Conservation (phyloP, 1,140 invertebrate genomes). For the Cyclargus thomasi region DNA sequence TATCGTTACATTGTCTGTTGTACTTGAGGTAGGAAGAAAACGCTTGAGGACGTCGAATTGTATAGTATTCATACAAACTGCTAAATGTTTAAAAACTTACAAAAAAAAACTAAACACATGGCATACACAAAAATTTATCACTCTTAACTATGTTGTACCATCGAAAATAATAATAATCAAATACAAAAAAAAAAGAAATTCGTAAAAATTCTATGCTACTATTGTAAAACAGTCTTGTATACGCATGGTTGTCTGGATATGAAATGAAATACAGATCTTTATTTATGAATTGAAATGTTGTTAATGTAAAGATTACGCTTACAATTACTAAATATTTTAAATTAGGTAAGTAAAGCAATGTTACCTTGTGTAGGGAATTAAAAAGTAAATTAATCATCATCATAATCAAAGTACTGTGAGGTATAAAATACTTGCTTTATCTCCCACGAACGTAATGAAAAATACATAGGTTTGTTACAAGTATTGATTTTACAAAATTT, state of each 20-base stretch:
- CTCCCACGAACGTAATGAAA: too few species aligned
- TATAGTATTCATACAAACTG: background rate
- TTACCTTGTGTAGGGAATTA: background rate
- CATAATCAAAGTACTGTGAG: too few species aligned
- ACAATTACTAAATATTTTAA: background rate
- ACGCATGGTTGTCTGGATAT: background rate
- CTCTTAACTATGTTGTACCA: background rate
- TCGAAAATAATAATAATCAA: conserved; percentile 8
- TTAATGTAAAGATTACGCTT: background rate
- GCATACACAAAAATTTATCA: background rate
- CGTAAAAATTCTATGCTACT: conserved; percentile 16
- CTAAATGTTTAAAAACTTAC: background rate
- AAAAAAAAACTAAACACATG: conserved; percentile 9
- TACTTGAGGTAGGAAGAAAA: conserved; percentile 14
- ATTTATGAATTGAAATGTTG: background rate
- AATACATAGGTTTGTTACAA: too few species aligned
- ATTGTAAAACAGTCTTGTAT: conserved; percentile 21
- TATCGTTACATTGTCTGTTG: conserved; percentile 7
- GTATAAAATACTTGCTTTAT: too few species aligned
- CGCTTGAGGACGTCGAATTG: too few species aligned
- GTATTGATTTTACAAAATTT: too few species aligned
- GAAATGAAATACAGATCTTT: conserved; percentile 19
- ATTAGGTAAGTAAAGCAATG: background rate
- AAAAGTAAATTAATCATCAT: too few species aligned
- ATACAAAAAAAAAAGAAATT: background rate